These are phyloP conservation scores for Pseudochromis fuscus DNA, from an alignment of 2,797 vertebrate genomes.

Conservation along the genomic window DNA sequence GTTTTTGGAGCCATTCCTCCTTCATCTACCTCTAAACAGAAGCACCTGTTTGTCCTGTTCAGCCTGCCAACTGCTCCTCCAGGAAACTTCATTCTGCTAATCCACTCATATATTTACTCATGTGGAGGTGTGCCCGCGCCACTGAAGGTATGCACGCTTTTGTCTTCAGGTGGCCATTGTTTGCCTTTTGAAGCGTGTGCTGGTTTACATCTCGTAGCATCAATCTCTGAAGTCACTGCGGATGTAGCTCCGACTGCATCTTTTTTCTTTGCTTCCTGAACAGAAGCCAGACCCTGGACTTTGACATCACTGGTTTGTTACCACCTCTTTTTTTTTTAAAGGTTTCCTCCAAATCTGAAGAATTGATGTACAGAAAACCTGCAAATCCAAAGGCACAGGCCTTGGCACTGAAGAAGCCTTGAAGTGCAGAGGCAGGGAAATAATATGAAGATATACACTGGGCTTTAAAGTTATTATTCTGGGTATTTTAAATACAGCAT, in stretches of 20 bases:
- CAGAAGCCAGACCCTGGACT: slow-evolving; percentile 19
- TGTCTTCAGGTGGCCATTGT: slow-evolving; percentile 38
- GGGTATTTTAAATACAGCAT: slow-evolving; percentile 13
- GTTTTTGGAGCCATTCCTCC: slow-evolving; percentile 21
- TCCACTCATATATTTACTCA: slow-evolving; percentile 64
- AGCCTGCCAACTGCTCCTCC: slow-evolving; percentile 61
- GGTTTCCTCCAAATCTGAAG: slow-evolving; percentile 21
- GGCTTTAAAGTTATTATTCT: no score
- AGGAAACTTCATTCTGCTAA: slow-evolving; percentile 62
- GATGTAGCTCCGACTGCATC: slow-evolving; percentile 3
- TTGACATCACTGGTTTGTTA: slow-evolving; percentile 20
- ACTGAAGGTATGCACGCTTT: slow-evolving; percentile 16
- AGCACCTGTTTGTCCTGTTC: slow-evolving; percentile 60
- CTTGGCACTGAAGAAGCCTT: slow-evolving; percentile 30
- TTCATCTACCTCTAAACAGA: slow-evolving; percentile 57
- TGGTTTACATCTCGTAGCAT: slow-evolving; percentile 43
- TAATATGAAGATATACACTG: no score
- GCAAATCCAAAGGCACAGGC: slow-evolving; percentile 26
- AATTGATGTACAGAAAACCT: background rate
- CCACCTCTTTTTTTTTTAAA: slow-evolving; percentile 14
- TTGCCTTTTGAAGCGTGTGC: slow-evolving; percentile 40
- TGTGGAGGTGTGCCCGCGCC: slow-evolving; percentile 46
- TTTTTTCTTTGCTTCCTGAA: slow-evolving; percentile 1
- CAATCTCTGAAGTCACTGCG: slow-evolving; percentile 43
- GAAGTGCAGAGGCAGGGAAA: slow-evolving; percentile 17